A percentile compares a stretch with the other conserved stretches of the same genome.
phyloP scores from a whole-genome alignment of 1,140 invertebrate genomes.

The Cyphomyrmex costatus region DNA sequence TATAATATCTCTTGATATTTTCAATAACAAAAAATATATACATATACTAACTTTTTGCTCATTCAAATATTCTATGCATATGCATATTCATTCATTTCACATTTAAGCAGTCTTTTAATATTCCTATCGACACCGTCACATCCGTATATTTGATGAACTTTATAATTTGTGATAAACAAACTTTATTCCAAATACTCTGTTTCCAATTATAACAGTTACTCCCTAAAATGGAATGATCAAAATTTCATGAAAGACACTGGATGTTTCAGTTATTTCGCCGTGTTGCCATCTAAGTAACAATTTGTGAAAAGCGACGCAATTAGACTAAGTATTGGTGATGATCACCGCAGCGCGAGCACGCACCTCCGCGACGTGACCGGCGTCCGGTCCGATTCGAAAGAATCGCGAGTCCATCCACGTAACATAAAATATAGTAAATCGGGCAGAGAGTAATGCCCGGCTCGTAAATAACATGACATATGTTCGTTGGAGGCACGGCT shows the following conservation, averaged over 20 bases:
- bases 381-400: constrained; percentile 75
- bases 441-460: constrained; percentile 83
- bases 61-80: neutral
- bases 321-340: constrained; percentile 34
- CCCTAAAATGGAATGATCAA: constrained; percentile 7
- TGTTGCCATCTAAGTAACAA: neutral
- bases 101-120: constrained; percentile 36
- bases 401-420: constrained; percentile 82
- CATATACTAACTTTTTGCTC: neutral
- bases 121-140: neutral
- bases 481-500: constrained; percentile 82
- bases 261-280: neutral
- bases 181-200: neutral
- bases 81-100: constrained; percentile 21
- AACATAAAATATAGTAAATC: constrained; percentile 84
- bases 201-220: constrained; percentile 42
- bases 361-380: constrained; percentile 67
- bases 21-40: neutral
- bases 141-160: constrained; percentile 47
- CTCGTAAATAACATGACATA: constrained; percentile 85
- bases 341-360: constrained; percentile 19
- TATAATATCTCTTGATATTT: neutral
- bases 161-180: constrained; percentile 55
- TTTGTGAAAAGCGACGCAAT: constrained; percentile 5
- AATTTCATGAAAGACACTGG: neutral